phyloP scores from a whole-genome alignment of 1,140 invertebrate genomes.

The Leptopilina boulardi region DNA sequence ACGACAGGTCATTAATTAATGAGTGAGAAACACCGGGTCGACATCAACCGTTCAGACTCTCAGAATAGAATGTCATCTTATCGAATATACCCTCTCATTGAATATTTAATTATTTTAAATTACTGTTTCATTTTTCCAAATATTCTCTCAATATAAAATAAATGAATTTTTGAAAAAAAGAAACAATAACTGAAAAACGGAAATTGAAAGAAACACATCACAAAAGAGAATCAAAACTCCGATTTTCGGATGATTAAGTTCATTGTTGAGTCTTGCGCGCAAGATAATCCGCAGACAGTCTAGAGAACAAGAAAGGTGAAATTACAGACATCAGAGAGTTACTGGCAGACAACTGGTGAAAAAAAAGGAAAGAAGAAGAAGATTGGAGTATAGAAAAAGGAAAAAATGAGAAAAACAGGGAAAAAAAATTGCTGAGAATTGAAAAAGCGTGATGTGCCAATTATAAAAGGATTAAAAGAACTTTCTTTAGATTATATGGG shows the following conservation, averaged over 20 bases:
- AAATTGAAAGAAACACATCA: neutral
- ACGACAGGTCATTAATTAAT: neutral
- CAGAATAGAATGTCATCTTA: constrained; percentile 20
- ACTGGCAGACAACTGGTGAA: constrained; percentile 21
- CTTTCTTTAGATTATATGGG: constrained; percentile 43
- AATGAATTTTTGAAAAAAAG: neutral
- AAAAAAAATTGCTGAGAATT: constrained; percentile 1
- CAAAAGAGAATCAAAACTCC: neutral
- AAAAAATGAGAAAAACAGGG: constrained; percentile 3
- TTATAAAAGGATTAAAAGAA: constrained; percentile 14
- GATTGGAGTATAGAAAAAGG: constrained; percentile 39
- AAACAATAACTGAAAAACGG: neutral
- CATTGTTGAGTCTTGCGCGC: neutral
- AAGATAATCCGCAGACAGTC: neutral
- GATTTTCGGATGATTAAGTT: constrained; percentile 6
- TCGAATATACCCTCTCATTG: neutral
- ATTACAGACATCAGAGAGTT: neutral
- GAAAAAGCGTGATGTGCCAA: constrained; percentile 4
- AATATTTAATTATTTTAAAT: constrained; percentile 26
- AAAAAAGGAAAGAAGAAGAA: constrained; percentile 44
- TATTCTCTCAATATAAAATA: neutral
- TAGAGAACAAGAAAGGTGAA: neutral
- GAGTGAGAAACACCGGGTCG: constrained; percentile 12
- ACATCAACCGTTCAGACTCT: neutral
- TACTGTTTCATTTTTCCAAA: neutral